Evolutionary conservation across 37 sponge, comb jelly and placozoan genomes (phyloP).

Genomic region (Agelas oroides): DNA sequence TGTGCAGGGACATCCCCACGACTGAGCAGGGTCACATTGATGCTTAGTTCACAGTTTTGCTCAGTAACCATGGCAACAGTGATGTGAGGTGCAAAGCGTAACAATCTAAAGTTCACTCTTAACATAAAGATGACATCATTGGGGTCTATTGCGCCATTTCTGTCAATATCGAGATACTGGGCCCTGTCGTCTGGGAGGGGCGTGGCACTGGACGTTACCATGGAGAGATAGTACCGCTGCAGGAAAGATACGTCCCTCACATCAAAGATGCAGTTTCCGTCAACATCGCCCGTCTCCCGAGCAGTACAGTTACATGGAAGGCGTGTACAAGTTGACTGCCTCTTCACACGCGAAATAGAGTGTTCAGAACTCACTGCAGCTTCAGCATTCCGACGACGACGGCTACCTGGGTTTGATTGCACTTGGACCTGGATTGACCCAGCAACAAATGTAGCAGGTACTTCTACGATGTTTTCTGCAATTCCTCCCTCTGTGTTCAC

Average conservation of each 20-base stretch:
- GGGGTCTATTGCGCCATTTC: conserved; percentile 52
- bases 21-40: conserved; percentile 34
- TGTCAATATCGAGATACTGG: conserved; percentile 52
- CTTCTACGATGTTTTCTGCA: conserved; percentile 20
- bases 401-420: background rate
- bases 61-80: conserved; percentile 18
- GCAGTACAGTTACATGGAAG: conserved; percentile 53
- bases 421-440: conserved; percentile 48
- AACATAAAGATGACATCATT: conserved; percentile 79
- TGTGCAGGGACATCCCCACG: conserved; percentile 21
- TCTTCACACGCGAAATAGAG: background rate
- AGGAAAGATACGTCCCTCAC: conserved; percentile 61
- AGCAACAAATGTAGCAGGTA: conserved; percentile 53
- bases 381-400: background rate
- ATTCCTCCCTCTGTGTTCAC: background rate
- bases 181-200: conserved; percentile 19
- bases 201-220: background rate
- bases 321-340: conserved; percentile 24
- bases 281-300: conserved; percentile 71
- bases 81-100: conserved; percentile 28
- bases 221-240: conserved; percentile 45
- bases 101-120: conserved; percentile 55
- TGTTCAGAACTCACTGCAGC: no score
- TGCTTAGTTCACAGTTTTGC: conserved; percentile 14
- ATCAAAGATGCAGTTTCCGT: conserved; percentile 79